Evolutionary conservation across 2,888 invertebrate species (phyloP).

Genomic region (Bursaphelenchus okinawaensis): DNA sequence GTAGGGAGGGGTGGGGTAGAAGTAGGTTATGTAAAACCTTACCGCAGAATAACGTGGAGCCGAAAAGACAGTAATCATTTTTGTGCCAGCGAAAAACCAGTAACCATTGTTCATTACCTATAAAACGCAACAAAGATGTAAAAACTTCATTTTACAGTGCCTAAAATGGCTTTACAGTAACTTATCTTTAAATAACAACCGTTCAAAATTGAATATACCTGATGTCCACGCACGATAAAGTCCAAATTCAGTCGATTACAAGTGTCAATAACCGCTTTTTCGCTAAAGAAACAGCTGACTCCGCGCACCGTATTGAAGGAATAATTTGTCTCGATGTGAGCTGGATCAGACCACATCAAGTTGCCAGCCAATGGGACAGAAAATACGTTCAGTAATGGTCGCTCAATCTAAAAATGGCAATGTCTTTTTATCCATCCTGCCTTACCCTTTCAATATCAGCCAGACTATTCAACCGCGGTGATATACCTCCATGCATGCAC

Average conservation of each 20-base stretch:
- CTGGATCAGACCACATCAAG: constrained; percentile 37
- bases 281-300: constrained; percentile 26
- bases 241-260: constrained; percentile 22
- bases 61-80: constrained; percentile 19
- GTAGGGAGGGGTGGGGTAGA: too few relatives aligned
- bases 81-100: constrained; percentile 16
- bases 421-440: background rate
- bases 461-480: constrained; percentile 18
- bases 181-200: too few relatives aligned
- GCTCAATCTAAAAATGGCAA: constrained; percentile 23
- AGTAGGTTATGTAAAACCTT: too few relatives aligned
- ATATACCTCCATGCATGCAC: constrained; percentile 36
- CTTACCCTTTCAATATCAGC: constrained; percentile 26
- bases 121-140: too few relatives aligned
- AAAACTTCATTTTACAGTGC: too few relatives aligned
- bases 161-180: too few relatives aligned
- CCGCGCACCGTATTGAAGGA: constrained; percentile 21
- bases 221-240: constrained; percentile 24
- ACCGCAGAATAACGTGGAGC: constrained; percentile 23
- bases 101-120: constrained; percentile 24
- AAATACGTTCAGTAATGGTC: constrained; percentile 22
- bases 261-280: constrained; percentile 16
- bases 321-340: constrained; percentile 22
- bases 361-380: constrained; percentile 24
- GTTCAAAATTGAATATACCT: too few relatives aligned